A percentile compares a stretch with the other conserved stretches of the same genome.
Evolutionary conservation across 2,113 vertebrate genomes (phyloP).

Genomic region (Arizona elegans): DNA sequence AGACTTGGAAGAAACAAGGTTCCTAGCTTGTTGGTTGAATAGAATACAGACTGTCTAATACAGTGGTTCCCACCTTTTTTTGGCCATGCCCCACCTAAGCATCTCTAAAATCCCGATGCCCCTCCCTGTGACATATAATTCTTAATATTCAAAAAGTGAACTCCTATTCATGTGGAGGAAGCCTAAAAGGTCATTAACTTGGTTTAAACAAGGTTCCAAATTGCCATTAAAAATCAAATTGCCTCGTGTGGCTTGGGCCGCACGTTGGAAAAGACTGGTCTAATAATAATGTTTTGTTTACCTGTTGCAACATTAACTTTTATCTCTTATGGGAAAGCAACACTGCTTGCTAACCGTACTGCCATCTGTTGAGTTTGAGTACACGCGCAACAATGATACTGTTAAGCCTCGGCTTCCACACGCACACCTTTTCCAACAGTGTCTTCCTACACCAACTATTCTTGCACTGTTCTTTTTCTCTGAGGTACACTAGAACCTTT

Average conservation of each 20-base stretch:
- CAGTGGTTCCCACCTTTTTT: too few species aligned
- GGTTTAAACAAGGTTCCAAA: too few species aligned
- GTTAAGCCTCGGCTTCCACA: neutral
- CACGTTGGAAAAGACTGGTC: too few species aligned
- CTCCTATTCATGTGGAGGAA: too few species aligned
- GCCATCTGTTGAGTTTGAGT: neutral
- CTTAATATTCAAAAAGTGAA: too few species aligned
- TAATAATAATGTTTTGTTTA: neutral
- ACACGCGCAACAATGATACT: neutral
- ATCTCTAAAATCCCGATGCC: too few species aligned
- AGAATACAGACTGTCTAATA: neutral
- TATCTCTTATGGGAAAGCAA: neutral
- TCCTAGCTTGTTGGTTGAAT: neutral
- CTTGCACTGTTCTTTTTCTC: neutral
- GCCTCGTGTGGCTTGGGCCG: too few species aligned
- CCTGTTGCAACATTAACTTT: neutral
- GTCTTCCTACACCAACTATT: neutral
- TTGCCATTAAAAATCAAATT: too few species aligned
- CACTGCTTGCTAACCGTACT: neutral
- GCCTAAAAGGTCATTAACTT: too few species aligned
- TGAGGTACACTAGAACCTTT: neutral
- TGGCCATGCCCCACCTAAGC: too few species aligned
- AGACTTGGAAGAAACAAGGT: neutral
- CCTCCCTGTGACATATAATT: too few species aligned
- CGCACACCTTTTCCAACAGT: neutral